A percentile compares a stretch with the other conserved stretches of the same genome.
phyloP scores from a whole-genome alignment of 1,140 invertebrate genomes.

The Aphaenogaster rudis region DNA sequence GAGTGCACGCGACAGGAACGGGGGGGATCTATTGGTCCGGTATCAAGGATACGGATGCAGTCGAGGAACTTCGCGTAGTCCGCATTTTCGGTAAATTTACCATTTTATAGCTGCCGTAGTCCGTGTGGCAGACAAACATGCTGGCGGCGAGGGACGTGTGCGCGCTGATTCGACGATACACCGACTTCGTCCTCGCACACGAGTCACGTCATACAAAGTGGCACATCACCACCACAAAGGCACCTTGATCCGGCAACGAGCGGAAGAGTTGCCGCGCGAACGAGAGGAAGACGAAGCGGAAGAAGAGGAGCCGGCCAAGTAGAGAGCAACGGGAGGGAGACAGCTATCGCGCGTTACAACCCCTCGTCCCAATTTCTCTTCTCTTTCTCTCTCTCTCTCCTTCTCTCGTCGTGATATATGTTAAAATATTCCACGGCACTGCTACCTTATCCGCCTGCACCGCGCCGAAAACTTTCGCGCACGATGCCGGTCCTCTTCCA shows the following conservation, averaged over 20 bases:
- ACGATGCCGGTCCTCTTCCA: slow-evolving; percentile 36
- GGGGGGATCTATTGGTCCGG: slow-evolving; percentile 38
- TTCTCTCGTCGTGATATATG: slow-evolving; percentile 72
- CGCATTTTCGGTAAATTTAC: slow-evolving; percentile 70
- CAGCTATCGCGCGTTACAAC: slow-evolving; percentile 57
- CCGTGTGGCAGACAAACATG: slow-evolving; percentile 79
- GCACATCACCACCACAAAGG: neutral
- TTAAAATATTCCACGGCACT: slow-evolving; percentile 79
- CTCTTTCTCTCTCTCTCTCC: neutral
- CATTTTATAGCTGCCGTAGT: slow-evolving; percentile 81
- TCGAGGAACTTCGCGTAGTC: neutral
- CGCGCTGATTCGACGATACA: slow-evolving; percentile 49
- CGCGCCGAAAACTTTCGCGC: slow-evolving; percentile 72
- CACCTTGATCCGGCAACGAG: slow-evolving; percentile 7
- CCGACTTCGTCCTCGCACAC: neutral
- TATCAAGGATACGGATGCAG: neutral
- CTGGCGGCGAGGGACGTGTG: slow-evolving; percentile 46
- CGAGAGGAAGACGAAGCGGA: slow-evolving; percentile 47
- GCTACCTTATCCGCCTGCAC: slow-evolving; percentile 59
- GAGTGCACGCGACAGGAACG: slow-evolving; percentile 19
- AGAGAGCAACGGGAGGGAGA: slow-evolving; percentile 32
- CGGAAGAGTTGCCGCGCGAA: slow-evolving; percentile 22
- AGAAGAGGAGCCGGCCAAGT: slow-evolving; percentile 33
- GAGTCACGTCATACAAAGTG: neutral
- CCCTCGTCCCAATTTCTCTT: slow-evolving; percentile 74